Evolutionary conservation across 2,797 vertebrate species (phyloP).

Genomic region (Phalanger gymnotis): DNA sequence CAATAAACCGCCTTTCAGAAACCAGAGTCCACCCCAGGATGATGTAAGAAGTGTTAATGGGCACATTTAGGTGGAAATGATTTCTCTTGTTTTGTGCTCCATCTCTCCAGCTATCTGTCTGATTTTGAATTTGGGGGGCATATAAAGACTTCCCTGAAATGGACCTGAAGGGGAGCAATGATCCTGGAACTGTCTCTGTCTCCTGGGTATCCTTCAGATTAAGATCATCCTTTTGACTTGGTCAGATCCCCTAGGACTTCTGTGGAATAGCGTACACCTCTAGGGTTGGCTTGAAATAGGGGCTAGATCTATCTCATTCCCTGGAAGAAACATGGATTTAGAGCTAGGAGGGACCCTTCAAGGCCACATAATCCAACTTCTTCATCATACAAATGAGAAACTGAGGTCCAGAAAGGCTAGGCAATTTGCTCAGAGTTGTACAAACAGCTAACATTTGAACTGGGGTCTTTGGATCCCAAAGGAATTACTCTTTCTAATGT

Average conservation of each 20-base stretch:
- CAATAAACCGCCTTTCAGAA: too few species aligned
- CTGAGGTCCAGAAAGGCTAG: background rate
- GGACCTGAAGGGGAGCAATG: background rate
- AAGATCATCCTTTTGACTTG: background rate
- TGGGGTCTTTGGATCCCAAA: background rate
- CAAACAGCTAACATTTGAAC: background rate
- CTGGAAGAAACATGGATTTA: background rate
- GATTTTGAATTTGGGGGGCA: background rate
- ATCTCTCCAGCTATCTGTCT: background rate
- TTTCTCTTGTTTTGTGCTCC: background rate
- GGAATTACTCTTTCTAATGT: background rate
- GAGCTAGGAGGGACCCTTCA: background rate
- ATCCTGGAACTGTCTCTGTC: background rate
- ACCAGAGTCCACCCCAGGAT: too few species aligned
- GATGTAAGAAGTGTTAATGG: background rate
- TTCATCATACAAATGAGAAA: background rate
- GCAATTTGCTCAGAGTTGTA: background rate
- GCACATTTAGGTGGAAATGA: background rate
- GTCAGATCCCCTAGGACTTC: too few species aligned
- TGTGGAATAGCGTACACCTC: background rate
- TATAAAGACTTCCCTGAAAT: background rate
- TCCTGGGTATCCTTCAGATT: background rate
- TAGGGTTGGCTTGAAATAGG: background rate
- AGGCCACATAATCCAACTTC: background rate
- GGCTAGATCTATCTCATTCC: background rate